phyloP scores from a whole-genome alignment of 2,797 vertebrate species.

The Micropoecilia bifurca region DNA sequence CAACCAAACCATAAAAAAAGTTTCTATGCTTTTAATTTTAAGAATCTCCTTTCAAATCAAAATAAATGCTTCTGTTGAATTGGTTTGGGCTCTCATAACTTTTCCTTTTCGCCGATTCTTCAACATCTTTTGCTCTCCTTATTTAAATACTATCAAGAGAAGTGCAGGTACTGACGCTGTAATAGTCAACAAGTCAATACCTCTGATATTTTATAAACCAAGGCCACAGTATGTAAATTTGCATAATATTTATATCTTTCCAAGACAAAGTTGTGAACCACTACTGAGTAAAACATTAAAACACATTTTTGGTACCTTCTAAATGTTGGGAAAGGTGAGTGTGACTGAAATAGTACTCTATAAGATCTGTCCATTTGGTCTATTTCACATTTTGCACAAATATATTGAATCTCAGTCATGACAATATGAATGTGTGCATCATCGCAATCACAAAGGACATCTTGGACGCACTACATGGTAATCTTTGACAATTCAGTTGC shows the following conservation, averaged over 20 bases:
- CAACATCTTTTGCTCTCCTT: conserved; percentile 25
- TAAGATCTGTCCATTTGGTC: not conserved
- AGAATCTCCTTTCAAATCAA: not conserved
- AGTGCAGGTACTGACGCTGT: conserved; percentile 18
- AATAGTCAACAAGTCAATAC: conserved; percentile 12
- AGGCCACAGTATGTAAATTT: conserved; percentile 21
- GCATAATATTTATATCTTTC: conserved; percentile 35
- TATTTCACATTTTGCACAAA: not conserved
- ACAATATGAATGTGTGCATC: not conserved
- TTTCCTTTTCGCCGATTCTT: not conserved
- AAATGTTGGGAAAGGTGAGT: not conserved
- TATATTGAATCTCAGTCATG: not conserved
- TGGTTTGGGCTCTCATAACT: not conserved
- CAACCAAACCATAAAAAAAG: not conserved
- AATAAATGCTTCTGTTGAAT: conserved; percentile 14
- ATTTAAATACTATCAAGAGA: conserved; percentile 31
- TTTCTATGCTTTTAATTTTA: not conserved
- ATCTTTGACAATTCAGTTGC: not conserved
- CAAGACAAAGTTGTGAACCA: conserved; percentile 15
- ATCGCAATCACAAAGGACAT: not conserved
- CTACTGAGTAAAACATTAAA: not conserved
- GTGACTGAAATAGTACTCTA: not conserved
- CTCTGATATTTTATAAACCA: conserved; percentile 33
- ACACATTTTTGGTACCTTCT: not conserved
- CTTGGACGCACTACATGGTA: not conserved